phyloP scores from a whole-genome alignment of 2,797 vertebrate genomes.

The Sphenodon punctatus region DNA sequence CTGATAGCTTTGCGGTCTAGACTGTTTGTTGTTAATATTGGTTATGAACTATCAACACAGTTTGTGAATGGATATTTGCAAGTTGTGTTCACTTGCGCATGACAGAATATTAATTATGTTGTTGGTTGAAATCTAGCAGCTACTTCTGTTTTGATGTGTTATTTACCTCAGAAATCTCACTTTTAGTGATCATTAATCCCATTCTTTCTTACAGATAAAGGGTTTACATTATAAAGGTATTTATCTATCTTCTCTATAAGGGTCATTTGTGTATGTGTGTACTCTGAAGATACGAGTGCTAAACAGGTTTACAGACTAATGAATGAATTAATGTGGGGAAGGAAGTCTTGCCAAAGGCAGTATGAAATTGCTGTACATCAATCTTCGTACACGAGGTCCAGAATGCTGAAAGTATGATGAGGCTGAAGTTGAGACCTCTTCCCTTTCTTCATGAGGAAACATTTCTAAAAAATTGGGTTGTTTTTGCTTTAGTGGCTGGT shows the following conservation, averaged over 20 bases:
- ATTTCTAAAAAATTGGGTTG: neutral
- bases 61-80: neutral
- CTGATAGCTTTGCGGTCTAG: constrained; percentile 1
- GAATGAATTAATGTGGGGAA: neutral
- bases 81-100: neutral
- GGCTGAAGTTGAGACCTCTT: neutral
- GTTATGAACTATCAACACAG: neutral
- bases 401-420: too few relatives aligned
- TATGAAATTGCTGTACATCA: constrained; percentile 15
- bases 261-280: neutral
- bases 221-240: neutral
- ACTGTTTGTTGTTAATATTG: neutral
- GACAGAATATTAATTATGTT: neutral
- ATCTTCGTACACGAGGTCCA: rapidly evolving
- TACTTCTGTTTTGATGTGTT: neutral
- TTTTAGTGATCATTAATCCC: neutral
- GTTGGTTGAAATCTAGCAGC: neutral
- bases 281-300: neutral
- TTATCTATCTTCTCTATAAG: neutral
- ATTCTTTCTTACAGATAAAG: neutral
- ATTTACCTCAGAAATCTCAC: neutral
- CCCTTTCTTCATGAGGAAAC: neutral
- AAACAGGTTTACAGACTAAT: neutral
- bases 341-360: neutral
- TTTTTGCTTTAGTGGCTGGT: neutral